These are phyloP conservation scores for Gallinago solitaria DNA, from an alignment of 2,797 vertebrate genomes.

Conservation along the genomic window DNA sequence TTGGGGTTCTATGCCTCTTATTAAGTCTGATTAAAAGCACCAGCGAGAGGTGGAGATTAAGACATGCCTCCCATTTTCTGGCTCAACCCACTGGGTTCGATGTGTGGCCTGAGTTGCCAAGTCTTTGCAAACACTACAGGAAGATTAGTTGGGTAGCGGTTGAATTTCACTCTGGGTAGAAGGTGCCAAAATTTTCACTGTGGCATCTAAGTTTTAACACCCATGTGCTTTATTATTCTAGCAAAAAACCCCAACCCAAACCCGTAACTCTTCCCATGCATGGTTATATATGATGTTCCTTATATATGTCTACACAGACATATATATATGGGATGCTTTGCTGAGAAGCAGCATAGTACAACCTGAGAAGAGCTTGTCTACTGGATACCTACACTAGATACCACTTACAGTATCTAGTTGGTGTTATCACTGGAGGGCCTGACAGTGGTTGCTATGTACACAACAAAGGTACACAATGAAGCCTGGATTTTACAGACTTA, in stretches of 20 bases:
- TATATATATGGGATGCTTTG: background rate
- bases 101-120: background rate
- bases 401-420: background rate
- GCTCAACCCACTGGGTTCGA: rapidly evolving
- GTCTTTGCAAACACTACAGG: background rate
- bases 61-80: background rate
- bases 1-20: background rate
- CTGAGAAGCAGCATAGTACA: background rate
- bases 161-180: background rate
- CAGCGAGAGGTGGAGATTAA: background rate
- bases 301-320: background rate
- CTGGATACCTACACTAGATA: too few species aligned
- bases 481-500: background rate
- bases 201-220: background rate
- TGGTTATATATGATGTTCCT: background rate
- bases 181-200: background rate
- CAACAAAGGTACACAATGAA: background rate
- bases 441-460: background rate
- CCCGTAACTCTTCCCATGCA: background rate
- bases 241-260: background rate
- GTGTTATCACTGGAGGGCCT: background rate
- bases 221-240: background rate
- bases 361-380: background rate
- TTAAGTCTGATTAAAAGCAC: background rate
- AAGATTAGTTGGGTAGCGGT: background rate